These are phyloP conservation scores for Theodoxus fluviatilis DNA, from an alignment of 2,888 invertebrate species.

Conservation along the genomic window DNA sequence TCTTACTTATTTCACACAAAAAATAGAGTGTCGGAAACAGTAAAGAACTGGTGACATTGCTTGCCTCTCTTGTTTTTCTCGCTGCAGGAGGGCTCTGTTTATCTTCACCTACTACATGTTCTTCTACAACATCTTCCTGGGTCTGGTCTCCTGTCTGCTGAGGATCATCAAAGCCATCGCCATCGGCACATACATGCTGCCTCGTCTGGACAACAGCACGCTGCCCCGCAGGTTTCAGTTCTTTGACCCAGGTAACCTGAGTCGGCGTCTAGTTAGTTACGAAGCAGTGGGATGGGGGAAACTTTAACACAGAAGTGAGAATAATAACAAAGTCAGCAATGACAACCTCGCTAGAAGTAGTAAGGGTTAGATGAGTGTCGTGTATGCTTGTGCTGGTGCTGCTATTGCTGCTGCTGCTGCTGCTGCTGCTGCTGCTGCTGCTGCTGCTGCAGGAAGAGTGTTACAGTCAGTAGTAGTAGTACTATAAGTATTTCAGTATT, in stretches of 20 bases:
- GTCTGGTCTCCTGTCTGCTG: slow-evolving; percentile 51
- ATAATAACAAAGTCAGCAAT: too few species aligned
- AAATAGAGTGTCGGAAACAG: not conserved
- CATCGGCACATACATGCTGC: slow-evolving; percentile 49
- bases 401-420: too few species aligned
- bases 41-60: not conserved
- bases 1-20: not conserved
- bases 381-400: too few species aligned
- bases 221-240: slow-evolving; percentile 48
- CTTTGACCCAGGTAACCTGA: slow-evolving; percentile 53
- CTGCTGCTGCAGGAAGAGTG: too few species aligned
- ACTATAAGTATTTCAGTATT: too few species aligned
- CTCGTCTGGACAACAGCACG: slow-evolving; percentile 52
- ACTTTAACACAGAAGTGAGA: too few species aligned
- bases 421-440: too few species aligned
- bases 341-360: too few species aligned
- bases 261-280: too few species aligned
- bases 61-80: slow-evolving; percentile 9
- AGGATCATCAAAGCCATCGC: slow-evolving; percentile 45
- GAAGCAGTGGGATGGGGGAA: too few species aligned
- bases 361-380: too few species aligned
- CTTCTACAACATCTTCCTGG: slow-evolving; percentile 58
- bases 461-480: too few species aligned
- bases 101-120: slow-evolving; percentile 57
- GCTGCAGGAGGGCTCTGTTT: slow-evolving; percentile 48